Base-by-base conservation (phyloP, 1,140 invertebrate species). In the Leptinotarsa lineolata region DNA sequence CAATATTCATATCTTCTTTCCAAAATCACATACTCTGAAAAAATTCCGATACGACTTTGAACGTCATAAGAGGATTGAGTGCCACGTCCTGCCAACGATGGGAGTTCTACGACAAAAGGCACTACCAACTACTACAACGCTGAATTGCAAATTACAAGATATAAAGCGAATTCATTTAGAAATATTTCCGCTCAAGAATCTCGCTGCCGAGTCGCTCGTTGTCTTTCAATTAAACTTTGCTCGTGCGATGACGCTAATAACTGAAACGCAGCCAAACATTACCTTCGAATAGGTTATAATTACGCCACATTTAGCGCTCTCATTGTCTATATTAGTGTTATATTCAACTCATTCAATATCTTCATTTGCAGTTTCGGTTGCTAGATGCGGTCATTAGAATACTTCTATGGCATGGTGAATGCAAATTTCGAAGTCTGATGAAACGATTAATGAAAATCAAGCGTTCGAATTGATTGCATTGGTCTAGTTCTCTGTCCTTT, bases 321-420 rank as follows among this genome's bases (percentile, higher is more conserved):
- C 48, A n/a, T 54, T 54, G 48, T 54, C 48, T 54, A 54, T 54
- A 54, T 54, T 54, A 54, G 48, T 54, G 48, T 54, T 54, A 54
- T 54, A 54, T 54, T 54, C 16, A 54, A 54, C 48, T 54, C 16
- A 4, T 5, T 54, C 48, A 54, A 54, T 54, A 54, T 54, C 48
- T 54, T 54, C 48, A 54, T 54, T 54, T 16, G n/a, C 15, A 54
- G 48, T 54, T 54, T 18, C 16, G 4, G 48, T 54, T 18, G 48
- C n/a, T 4, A 18, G n/a, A 16, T 54, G 48, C 6, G 16, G 48
- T 54, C 48, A 54, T 54, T 54, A 15, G 48, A 54, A 54, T 54
- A 54, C 16, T 54, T 54, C 48, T 16, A 16, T 54, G 16, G 12
- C 13, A 54, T 54, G 48, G 48, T 54, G 48, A 3, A 54, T 18